A percentile compares a stretch with the other conserved stretches of the same genome.
These are phyloP conservation scores for Pogonomyrmex barbatus DNA, from an alignment of 1,140 invertebrate genomes.

Conservation along the genomic window DNA sequence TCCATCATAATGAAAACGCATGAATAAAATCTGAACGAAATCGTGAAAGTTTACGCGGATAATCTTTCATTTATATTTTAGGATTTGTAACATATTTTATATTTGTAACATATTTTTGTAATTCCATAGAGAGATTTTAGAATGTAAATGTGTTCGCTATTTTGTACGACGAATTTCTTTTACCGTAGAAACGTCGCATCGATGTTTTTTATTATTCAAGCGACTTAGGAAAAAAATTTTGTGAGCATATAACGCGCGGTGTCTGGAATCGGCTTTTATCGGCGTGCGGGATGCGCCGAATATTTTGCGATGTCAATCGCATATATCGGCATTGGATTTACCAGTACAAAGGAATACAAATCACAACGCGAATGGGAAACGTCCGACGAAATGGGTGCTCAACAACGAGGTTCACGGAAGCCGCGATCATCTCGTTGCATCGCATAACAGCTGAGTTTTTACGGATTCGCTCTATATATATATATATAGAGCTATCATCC, in stretches of 20 bases:
- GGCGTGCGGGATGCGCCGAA: background rate
- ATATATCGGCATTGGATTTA: constrained; percentile 25
- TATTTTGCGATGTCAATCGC: constrained; percentile 25
- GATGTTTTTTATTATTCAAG: background rate
- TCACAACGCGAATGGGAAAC: constrained; percentile 13
- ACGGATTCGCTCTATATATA: background rate
- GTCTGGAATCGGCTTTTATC: constrained; percentile 13
- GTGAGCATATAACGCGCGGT: background rate
- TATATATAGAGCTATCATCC: background rate
- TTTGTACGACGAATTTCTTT: background rate
- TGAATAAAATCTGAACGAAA: background rate
- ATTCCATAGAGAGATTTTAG: background rate
- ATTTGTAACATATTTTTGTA: background rate
- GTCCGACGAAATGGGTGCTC: background rate
- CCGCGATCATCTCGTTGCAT: background rate
- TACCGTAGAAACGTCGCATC: background rate
- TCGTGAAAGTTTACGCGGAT: background rate
- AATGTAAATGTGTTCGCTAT: background rate
- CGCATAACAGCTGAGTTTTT: background rate
- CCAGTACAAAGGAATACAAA: constrained; percentile 24
- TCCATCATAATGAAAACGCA: background rate
- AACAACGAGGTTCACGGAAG: background rate
- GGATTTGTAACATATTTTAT: too few relatives aligned
- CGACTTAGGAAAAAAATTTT: background rate
- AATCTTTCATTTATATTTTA: background rate